Base-by-base conservation (phyloP, 2,888 invertebrate species). In the Hyposoter dolosus region DNA sequence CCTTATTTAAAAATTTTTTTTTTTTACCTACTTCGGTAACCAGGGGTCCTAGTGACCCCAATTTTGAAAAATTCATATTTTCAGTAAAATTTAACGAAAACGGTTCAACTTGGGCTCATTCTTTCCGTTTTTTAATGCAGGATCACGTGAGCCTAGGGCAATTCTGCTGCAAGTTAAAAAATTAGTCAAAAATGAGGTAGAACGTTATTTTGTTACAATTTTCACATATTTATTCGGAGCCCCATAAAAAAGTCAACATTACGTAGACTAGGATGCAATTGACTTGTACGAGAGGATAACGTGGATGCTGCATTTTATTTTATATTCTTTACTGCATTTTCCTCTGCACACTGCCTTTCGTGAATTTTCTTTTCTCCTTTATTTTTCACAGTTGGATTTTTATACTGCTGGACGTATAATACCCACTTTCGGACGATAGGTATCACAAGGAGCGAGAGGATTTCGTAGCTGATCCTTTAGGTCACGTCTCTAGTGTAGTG, bases 361-460 rank as follows among this genome's bases (percentile, higher is more conserved):
- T 66, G 65, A 66, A 60, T 69, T 60, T 71, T 19, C 32, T 23
- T 53, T 12, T 69, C n/a, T 68, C 40, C 43, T 23, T 40, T 35
- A 23, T 56, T n/a, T 56, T 77, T 71, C 45, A 68, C 53, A 28
- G 45, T 78, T 71, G 75, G 78, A 78, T 76, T 84, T 84, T 79
- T 82, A 60, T 76, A 86, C 84, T 19, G 53, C 47, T 72, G 66
- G 76, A 82, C 74, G 47, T 86, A 72, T 80, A 86, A 86, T 86
- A 84, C 86, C 86, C 86, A 86, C 86, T 86, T 86, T 84, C 82
- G 82, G 82, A 86, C 75, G 86, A 84, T 84, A 82, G 78, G 84
- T 82, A 84, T 84, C 82, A 82, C 84, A 82, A 72, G 60, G 65
- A 82, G 77, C 47, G 79, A 71, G 79, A 79, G 86, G 86, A 84